A percentile compares a stretch with the other conserved stretches of the same genome.
These are phyloP conservation scores for Gonatopus flavifemur DNA, from an alignment of 1,140 invertebrate genomes.

Conservation along the genomic window DNA sequence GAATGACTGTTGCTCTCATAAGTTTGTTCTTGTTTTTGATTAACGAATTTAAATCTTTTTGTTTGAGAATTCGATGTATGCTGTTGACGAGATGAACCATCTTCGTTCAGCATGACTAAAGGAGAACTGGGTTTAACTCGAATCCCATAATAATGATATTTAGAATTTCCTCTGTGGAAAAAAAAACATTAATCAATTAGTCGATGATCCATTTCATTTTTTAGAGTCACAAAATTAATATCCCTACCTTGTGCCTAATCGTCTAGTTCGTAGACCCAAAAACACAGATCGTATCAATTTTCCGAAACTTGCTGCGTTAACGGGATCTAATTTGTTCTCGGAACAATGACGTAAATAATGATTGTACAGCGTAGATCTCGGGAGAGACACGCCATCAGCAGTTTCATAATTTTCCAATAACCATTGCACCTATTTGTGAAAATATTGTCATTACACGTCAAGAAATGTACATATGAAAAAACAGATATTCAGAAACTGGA, in stretches of 20 bases:
- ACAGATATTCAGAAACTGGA: not conserved
- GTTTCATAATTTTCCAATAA: constrained; percentile 97
- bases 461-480: not conserved
- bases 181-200: constrained; percentile 4
- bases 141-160: constrained; percentile 99
- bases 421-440: constrained; percentile 84
- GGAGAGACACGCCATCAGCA: constrained; percentile 94
- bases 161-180: constrained; percentile 88
- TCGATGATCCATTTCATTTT: not conserved
- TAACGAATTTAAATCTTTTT: constrained; percentile 55
- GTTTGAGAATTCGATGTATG: constrained; percentile 47
- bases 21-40: constrained; percentile 48
- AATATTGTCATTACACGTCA: not conserved
- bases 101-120: constrained; percentile 64
- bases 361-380: constrained; percentile 93
- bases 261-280: constrained; percentile 87
- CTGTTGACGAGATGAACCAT: constrained; percentile 57
- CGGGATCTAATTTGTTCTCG: constrained; percentile 93
- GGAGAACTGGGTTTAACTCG: constrained; percentile 88
- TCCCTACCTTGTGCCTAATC: constrained; percentile 85
- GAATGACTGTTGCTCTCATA: constrained; percentile 49
- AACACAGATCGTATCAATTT: constrained; percentile 98
- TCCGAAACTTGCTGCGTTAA: constrained; percentile 98
- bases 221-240: not conserved
- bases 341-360: constrained; percentile 95